phyloP scores from a whole-genome alignment of 1,140 invertebrate genomes.

The Zaprionus nigranus region DNA sequence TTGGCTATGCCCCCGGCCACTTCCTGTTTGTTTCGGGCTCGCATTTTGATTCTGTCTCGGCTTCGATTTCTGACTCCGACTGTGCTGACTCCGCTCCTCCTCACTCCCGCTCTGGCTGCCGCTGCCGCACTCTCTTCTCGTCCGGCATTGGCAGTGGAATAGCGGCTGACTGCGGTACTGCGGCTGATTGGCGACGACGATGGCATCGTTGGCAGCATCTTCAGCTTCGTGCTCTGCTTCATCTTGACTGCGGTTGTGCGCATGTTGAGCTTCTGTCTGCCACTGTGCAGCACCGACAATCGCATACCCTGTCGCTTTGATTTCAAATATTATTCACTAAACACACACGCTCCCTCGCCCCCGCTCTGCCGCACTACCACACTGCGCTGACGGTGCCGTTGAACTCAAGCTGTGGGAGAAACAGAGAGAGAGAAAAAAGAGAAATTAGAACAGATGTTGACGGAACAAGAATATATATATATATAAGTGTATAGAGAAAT shows the following conservation, averaged over 20 bases:
- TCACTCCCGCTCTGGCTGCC: neutral
- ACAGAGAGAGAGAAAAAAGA: neutral
- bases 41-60: conserved; percentile 8
- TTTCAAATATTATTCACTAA: conserved; percentile 84
- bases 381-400: neutral
- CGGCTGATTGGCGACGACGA: conserved; percentile 22
- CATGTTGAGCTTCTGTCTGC: conserved; percentile 75
- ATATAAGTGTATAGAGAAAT: neutral
- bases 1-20: conserved; percentile 27
- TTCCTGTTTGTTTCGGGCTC: conserved; percentile 17
- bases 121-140: neutral
- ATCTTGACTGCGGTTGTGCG: conserved; percentile 81
- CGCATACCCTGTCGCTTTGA: conserved; percentile 77
- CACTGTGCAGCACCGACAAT: conserved; percentile 57
- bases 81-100: neutral
- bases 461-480: neutral
- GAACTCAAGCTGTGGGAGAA: neutral
- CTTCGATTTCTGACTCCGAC: neutral
- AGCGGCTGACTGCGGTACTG: conserved; percentile 21
- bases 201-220: conserved; percentile 4
- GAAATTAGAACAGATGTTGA: neutral
- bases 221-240: conserved; percentile 46
- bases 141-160: conserved; percentile 7
- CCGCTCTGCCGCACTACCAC: neutral
- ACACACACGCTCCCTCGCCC: conserved; percentile 24